Base-by-base conservation (phyloP, 2,797 vertebrate genomes). In the Leuciscus waleckii region DNA sequence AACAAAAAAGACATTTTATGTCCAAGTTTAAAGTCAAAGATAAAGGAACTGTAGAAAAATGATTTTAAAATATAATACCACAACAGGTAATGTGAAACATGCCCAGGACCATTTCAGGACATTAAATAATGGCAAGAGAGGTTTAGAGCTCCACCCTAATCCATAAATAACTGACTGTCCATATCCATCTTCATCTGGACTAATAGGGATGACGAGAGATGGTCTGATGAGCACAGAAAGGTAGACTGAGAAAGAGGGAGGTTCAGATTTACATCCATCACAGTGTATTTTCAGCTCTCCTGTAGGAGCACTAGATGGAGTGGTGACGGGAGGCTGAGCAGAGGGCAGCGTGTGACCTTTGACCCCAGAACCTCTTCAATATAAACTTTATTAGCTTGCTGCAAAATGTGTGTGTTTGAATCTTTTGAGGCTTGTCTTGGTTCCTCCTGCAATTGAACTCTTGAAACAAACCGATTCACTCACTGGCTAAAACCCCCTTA, bases 111-210 rank as follows among this genome's bases (percentile, higher is more conserved):
- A 4, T 70, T 46, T 71, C 51, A 46, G 26, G 37, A 35, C 35
- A 69, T n/a, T n/a, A 41, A 58, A 76, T 63, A 85, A 81, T 71
- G 61, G 35, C 63, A 81, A 16, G 32, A 29, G 43, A 43, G 23
- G 56, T 37, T 73, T 61, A 21, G 63, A 85, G 63, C 87, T 61
- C 21, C 0, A 90, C 90, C 89, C 5, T 56, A 0, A 11, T 0
- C n/a, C 82, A 89, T 90, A 84, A 90, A 91, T 87, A 88, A 81
- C 56, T 58, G 74, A 83, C 35, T 56, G 76, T 74, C 39, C 81
- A 84, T 78, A 93, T 94, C 89, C 65, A 4, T 94, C 93, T 94
- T 92, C 87, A 93, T 93, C 94, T 89, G 83, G 49, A 68, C 73
- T 90, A 90, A 92, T 88, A 88, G 84, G 88, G 90, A 90, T 90